Percentiles rank a stretch among this genome's conserved stretches.
Evolutionary conservation across 2,797 vertebrate species (phyloP).

Genomic region (Anolis apletophallus): DNA sequence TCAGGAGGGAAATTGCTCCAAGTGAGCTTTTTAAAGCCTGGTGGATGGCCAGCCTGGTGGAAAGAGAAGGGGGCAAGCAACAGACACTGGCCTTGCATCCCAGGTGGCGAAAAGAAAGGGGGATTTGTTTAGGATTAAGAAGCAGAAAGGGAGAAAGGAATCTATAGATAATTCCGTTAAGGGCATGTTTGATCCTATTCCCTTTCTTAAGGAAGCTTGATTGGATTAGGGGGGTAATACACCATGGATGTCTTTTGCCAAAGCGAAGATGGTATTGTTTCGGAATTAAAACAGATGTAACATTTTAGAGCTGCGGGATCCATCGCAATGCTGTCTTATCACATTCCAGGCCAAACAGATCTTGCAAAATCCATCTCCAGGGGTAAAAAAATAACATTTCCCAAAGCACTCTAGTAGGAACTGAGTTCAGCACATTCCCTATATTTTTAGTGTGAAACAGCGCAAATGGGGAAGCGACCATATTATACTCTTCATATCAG

Average conservation of each 20-base stretch:
- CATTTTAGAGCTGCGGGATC: no score
- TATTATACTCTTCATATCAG: no score
- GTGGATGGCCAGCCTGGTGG: background rate
- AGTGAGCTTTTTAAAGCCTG: background rate
- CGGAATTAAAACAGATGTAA: no score
- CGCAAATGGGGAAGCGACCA: no score
- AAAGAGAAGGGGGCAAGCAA: background rate
- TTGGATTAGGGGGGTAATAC: conserved; percentile 11
- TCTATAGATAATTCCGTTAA: conserved; percentile 1
- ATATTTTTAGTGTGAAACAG: background rate
- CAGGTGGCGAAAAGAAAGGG: background rate
- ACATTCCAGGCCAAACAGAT: no score
- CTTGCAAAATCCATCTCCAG: no score
- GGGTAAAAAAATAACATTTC: no score
- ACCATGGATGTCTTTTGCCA: background rate
- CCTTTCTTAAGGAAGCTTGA: background rate
- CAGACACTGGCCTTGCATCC: background rate
- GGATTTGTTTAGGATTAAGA: conserved; percentile 14
- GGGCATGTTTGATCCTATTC: background rate
- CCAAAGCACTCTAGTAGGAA: no score
- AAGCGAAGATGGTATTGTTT: no score
- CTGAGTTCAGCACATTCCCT: background rate
- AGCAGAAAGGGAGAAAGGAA: conserved; percentile 17
- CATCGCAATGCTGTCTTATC: background rate
- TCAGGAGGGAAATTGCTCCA: background rate